These are phyloP conservation scores for Stigmatopora argus DNA, from an alignment of 2,113 vertebrate species.

Conservation along the genomic window DNA sequence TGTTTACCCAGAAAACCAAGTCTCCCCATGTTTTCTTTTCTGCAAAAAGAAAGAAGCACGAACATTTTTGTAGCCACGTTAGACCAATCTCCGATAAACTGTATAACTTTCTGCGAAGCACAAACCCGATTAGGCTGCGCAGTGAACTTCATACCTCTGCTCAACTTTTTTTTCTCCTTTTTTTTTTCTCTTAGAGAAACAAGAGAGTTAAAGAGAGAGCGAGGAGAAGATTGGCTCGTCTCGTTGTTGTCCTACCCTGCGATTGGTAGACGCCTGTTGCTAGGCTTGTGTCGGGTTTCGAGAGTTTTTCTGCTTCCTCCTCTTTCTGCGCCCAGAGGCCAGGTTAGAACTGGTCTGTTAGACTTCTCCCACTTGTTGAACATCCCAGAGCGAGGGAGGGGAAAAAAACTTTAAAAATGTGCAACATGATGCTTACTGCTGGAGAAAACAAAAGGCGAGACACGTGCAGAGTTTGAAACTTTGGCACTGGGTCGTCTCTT, in stretches of 20 bases:
- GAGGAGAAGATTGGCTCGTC: conserved; percentile 67
- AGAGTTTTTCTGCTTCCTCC: conserved; percentile 64
- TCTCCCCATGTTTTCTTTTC: background rate
- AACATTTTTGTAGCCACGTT: background rate
- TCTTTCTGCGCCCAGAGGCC: conserved; percentile 71
- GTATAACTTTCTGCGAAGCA: conserved; percentile 37
- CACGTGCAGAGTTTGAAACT: conserved; percentile 14
- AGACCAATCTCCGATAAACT: conserved; percentile 32
- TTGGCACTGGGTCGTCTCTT: conserved; percentile 29
- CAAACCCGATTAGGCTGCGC: conserved; percentile 38
- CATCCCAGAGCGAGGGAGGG: conserved; percentile 49
- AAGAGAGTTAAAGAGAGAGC: conserved; percentile 47
- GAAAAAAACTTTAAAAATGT: conserved; percentile 5
- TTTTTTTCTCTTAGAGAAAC: conserved; percentile 40
- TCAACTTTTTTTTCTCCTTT: conserved; percentile 49
- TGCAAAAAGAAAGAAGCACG: background rate
- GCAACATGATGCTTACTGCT: conserved; percentile 44
- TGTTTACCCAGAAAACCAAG: background rate
- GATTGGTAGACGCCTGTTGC: conserved; percentile 75
- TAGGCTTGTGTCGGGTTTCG: conserved; percentile 74
- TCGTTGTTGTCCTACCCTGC: conserved; percentile 74
- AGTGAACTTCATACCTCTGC: conserved; percentile 60
- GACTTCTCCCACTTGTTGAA: conserved; percentile 74
- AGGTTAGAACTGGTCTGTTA: conserved; percentile 67
- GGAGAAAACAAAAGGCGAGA: conserved; percentile 47